phyloP scores from a whole-genome alignment of 2,113 vertebrate species.

The Tachysurus vachellii region DNA sequence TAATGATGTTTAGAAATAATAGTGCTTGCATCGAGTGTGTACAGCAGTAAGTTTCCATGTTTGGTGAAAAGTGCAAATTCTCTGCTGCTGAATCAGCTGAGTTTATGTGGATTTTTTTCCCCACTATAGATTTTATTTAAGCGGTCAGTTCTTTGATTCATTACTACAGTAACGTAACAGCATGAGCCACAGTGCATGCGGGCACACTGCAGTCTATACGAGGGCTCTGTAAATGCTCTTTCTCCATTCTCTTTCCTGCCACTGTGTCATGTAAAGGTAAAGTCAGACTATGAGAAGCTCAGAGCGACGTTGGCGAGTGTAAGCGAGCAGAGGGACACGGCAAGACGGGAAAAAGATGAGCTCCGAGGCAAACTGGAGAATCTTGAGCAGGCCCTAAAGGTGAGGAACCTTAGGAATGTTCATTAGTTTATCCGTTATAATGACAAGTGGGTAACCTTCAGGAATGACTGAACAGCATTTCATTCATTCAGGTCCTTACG shows the following conservation, averaged over 20 bases:
- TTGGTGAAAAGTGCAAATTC: constrained; percentile 16
- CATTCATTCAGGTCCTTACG: not conserved
- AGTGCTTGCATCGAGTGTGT: constrained; percentile 12
- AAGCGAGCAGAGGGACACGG: constrained; percentile 78
- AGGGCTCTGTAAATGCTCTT: not conserved
- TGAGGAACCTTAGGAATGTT: constrained; percentile 52
- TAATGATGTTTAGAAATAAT: constrained; percentile 22
- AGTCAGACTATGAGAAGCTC: constrained; percentile 78
- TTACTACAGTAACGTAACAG: not conserved
- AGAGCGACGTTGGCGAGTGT: constrained; percentile 71
- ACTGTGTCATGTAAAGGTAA: constrained; percentile 71
- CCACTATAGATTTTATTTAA: not conserved
- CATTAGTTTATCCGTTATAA: not conserved
- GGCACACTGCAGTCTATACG: not conserved
- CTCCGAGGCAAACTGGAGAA: constrained; percentile 89
- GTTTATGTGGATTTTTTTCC: not conserved
- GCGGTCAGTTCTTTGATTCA: not conserved
- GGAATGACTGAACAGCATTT: no score
- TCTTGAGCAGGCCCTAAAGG: constrained; percentile 91
- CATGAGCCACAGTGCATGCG: not conserved
- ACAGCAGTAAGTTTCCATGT: constrained; percentile 5
- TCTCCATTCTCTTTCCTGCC: not conserved
- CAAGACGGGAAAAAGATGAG: constrained; percentile 77
- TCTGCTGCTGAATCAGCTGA: constrained; percentile 36
- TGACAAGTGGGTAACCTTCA: not conserved